Evolutionary conservation across 1,140 invertebrate species (phyloP).

Genomic region (Drosophila ananassae): DNA sequence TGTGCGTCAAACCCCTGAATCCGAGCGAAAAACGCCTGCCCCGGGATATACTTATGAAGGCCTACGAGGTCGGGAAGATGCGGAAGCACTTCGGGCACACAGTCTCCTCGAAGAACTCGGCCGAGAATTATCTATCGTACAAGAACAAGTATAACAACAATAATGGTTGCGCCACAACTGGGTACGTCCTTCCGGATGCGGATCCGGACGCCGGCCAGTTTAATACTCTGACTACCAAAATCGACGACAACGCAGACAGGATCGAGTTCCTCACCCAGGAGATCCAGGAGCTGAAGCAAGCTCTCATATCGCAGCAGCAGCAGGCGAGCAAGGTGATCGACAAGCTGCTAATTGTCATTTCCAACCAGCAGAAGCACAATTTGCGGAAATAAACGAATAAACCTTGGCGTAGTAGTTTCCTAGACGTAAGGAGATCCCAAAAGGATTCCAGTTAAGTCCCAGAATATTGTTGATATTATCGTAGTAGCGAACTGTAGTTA

Average conservation of each 20-base stretch:
- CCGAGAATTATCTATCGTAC: slow-evolving; percentile 85
- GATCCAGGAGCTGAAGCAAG: slow-evolving; percentile 87
- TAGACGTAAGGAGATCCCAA: slow-evolving; percentile 13
- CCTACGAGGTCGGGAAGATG: slow-evolving; percentile 90
- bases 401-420: slow-evolving; percentile 40
- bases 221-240: slow-evolving; percentile 86
- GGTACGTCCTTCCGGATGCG: slow-evolving; percentile 84
- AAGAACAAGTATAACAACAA: slow-evolving; percentile 88
- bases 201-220: slow-evolving; percentile 83
- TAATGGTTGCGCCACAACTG: slow-evolving; percentile 85
- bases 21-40: slow-evolving; percentile 91
- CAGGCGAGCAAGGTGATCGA: slow-evolving; percentile 83
- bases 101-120: slow-evolving; percentile 87
- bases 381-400: slow-evolving; percentile 69
- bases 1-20: slow-evolving; percentile 92
- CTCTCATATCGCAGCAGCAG: slow-evolving; percentile 84
- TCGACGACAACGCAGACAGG: slow-evolving; percentile 87
- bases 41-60: slow-evolving; percentile 89
- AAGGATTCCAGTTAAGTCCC: slow-evolving; percentile 16
- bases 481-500: slow-evolving; percentile 58
- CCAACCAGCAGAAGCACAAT: slow-evolving; percentile 83
- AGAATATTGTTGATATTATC: slow-evolving; percentile 76
- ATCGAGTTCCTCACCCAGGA: slow-evolving; percentile 87
- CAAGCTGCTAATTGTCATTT: slow-evolving; percentile 81
- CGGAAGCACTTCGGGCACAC: slow-evolving; percentile 88